phyloP scores from a whole-genome alignment of 2,797 vertebrate genomes.

The Numenius phaeopus region DNA sequence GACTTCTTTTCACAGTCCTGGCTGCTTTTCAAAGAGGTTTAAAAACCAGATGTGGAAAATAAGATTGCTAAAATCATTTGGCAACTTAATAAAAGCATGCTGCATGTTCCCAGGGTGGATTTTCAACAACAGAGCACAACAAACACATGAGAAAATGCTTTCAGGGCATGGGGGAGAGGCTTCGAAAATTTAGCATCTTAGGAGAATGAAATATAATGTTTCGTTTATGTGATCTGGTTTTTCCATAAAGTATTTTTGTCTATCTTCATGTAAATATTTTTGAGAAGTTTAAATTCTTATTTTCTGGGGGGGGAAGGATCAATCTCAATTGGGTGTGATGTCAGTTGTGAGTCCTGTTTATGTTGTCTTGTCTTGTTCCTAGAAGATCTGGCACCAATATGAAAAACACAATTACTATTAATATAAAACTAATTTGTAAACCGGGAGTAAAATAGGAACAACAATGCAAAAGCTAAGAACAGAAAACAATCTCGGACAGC shows the following conservation, averaged over 20 bases:
- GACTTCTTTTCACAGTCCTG: constrained; percentile 43
- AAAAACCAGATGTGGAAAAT: constrained; percentile 68
- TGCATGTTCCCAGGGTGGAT: constrained; percentile 32
- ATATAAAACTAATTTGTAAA: neutral
- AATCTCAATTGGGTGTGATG: neutral
- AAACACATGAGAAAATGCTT: constrained; percentile 44
- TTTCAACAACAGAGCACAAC: constrained; percentile 37
- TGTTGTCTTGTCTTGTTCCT: neutral
- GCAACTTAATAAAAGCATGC: constrained; percentile 61
- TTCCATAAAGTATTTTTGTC: neutral
- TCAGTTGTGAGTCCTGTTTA: neutral
- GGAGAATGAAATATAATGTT: neutral
- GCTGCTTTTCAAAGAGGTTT: constrained; percentile 59
- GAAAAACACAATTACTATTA: neutral
- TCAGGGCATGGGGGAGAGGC: neutral
- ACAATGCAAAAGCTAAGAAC: neutral
- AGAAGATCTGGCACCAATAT: neutral
- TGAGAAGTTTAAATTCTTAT: neutral
- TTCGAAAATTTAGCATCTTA: constrained; percentile 6
- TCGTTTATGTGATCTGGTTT: neutral
- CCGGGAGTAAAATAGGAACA: neutral
- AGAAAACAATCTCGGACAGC: neutral
- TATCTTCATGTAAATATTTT: neutral
- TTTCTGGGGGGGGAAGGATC: neutral
- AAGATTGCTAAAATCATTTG: constrained; percentile 56